Evolutionary conservation across 2,888 invertebrate species (phyloP).

Genomic region (Ellobium chinense): DNA sequence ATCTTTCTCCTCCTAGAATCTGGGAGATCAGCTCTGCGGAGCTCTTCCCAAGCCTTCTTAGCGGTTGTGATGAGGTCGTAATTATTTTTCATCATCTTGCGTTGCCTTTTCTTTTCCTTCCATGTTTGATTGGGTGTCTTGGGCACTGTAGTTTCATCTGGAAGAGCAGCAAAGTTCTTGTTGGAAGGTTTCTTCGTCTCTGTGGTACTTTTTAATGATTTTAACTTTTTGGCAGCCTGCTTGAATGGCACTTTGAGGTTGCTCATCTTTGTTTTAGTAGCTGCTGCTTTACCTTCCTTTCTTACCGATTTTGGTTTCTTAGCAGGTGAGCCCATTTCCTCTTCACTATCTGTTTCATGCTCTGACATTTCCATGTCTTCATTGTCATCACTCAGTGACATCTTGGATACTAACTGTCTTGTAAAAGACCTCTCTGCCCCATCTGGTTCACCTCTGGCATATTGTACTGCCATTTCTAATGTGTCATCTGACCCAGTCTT

Average conservation of each 20-base stretch:
- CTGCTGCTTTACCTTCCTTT: constrained; percentile 54
- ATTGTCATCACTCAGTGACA: constrained; percentile 38
- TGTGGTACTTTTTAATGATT: constrained; percentile 56
- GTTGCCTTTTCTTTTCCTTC: constrained; percentile 70
- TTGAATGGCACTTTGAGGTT: constrained; percentile 52
- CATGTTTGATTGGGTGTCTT: constrained; percentile 66
- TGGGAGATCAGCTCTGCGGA: constrained; percentile 67
- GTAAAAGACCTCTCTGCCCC: constrained; percentile 66
- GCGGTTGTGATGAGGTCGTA: constrained; percentile 68
- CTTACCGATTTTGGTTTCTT: constrained; percentile 63
- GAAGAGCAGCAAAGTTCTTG: constrained; percentile 56
- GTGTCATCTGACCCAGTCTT: constrained; percentile 60
- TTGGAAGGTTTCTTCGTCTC: constrained; percentile 51
- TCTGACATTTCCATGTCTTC: constrained; percentile 40
- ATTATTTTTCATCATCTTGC: constrained; percentile 71
- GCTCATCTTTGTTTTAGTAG: constrained; percentile 1
- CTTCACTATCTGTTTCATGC: constrained; percentile 1
- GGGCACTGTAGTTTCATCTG: constrained; percentile 54
- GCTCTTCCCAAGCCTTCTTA: constrained; percentile 74
- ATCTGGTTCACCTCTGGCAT: constrained; percentile 73
- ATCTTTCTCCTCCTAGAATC: constrained; percentile 75
- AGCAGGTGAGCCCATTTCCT: constrained; percentile 46
- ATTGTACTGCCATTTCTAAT: constrained; percentile 70
- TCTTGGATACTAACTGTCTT: constrained; percentile 39
- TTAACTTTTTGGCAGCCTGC: constrained; percentile 58